Evolutionary conservation across 2,797 vertebrate genomes (phyloP).

Genomic region (Poecilia velifera): DNA sequence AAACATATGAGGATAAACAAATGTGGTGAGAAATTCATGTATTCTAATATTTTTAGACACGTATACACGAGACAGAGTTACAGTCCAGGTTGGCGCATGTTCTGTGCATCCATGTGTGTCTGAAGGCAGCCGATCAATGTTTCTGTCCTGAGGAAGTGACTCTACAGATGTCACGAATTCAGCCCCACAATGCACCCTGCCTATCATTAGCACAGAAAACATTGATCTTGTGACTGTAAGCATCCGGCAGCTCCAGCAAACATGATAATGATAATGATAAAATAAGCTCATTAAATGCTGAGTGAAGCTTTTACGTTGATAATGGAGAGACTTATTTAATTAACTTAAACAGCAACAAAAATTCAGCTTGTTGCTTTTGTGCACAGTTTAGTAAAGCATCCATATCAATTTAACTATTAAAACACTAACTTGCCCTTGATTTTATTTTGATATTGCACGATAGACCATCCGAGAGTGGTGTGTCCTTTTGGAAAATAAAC

Average conservation of each 20-base stretch:
- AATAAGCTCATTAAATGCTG: constrained; percentile 10
- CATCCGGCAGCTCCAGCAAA: constrained; percentile 23
- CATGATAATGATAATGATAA: constrained; percentile 14
- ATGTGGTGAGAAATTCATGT: constrained; percentile 6
- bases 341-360: not conserved
- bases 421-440: not conserved
- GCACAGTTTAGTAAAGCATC: too few species aligned
- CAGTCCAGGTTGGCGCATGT: constrained; percentile 14
- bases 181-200: constrained; percentile 59
- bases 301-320: constrained; percentile 16
- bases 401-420: not conserved
- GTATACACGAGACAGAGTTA: constrained; percentile 14
- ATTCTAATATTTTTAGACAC: not conserved
- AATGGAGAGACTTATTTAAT: constrained; percentile 15
- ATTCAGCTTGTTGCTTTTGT: constrained; percentile 22
- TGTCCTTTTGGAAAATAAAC: not conserved
- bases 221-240: constrained; percentile 58
- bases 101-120: constrained; percentile 3
- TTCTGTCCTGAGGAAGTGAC: constrained; percentile 51
- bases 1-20: constrained; percentile 9
- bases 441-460: not conserved
- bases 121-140: constrained; percentile 60
- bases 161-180: constrained; percentile 54
- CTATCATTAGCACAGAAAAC: constrained; percentile 66
- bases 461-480: not conserved